These are phyloP conservation scores for Leptinotarsa texana DNA, from an alignment of 1,140 invertebrate genomes.

Conservation along the genomic window DNA sequence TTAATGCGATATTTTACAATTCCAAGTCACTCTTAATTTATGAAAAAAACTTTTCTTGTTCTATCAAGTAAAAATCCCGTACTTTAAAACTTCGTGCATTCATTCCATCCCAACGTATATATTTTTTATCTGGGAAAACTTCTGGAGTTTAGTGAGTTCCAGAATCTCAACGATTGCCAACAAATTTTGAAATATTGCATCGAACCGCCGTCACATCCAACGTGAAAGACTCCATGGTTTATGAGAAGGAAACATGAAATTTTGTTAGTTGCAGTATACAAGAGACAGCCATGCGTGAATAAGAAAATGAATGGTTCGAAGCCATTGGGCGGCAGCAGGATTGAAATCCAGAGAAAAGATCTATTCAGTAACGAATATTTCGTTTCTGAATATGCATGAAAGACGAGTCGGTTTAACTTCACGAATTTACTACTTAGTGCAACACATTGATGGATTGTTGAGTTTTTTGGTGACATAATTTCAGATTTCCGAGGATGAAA, in stretches of 20 bases:
- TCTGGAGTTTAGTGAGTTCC: slow-evolving; percentile 1
- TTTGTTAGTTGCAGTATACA: too few relatives aligned
- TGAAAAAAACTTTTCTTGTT: slow-evolving; percentile 7
- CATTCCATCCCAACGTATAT: neutral
- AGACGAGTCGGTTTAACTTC: too few relatives aligned
- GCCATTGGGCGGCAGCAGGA: too few relatives aligned
- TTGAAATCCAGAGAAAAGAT: too few relatives aligned
- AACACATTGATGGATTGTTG: too few relatives aligned
- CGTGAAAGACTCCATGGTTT: neutral
- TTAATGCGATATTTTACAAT: slow-evolving; percentile 8
- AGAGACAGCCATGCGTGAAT: too few relatives aligned
- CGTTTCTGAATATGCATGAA: too few relatives aligned
- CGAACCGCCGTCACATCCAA: neutral
- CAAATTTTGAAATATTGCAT: slow-evolving; percentile 6
- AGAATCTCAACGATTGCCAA: neutral
- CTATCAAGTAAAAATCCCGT: slow-evolving; percentile 6
- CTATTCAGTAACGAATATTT: too few relatives aligned
- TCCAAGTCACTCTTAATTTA: slow-evolving; percentile 6
- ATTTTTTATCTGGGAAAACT: slow-evolving; percentile 6
- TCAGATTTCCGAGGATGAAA: too few relatives aligned
- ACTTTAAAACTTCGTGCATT: neutral
- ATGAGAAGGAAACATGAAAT: slow-evolving; percentile 6
- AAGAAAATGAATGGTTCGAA: too few relatives aligned
- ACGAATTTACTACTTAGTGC: too few relatives aligned
- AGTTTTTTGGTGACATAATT: too few relatives aligned